Evolutionary conservation across 1,140 invertebrate species (phyloP).

Genomic region (Brachionus calyciflorus): DNA sequence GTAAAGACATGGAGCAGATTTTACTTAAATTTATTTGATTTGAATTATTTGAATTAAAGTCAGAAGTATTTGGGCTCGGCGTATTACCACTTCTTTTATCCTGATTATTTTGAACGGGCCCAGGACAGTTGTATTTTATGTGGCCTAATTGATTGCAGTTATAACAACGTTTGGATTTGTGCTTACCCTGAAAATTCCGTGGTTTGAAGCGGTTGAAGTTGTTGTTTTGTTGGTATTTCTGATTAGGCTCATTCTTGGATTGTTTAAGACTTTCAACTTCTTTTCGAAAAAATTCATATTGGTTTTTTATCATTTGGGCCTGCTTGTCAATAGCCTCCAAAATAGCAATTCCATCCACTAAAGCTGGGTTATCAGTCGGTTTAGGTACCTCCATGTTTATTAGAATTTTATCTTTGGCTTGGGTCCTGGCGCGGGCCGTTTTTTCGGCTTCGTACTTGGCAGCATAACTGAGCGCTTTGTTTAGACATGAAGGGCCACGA

Average conservation of each 20-base stretch:
- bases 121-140: neutral
- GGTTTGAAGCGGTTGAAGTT: too few species aligned
- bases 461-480: neutral
- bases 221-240: too few species aligned
- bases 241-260: too few species aligned
- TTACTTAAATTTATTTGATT: conserved; percentile 5
- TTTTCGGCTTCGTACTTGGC: neutral
- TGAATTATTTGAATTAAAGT: neutral
- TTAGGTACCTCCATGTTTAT: neutral
- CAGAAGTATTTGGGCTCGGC: neutral
- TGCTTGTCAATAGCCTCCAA: neutral
- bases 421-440: neutral
- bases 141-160: neutral
- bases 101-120: too few species aligned
- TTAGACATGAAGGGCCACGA: neutral
- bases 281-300: conserved; percentile 26
- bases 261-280: conserved; percentile 16
- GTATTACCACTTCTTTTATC: neutral
- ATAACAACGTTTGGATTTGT: neutral
- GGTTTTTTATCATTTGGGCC: neutral
- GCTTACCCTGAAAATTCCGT: neutral
- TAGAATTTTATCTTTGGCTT: neutral
- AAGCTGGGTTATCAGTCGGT: neutral
- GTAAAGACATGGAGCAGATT: conserved; percentile 14
- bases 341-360: neutral